Evolutionary conservation across 1,140 invertebrate genomes (phyloP), one percentile per base, ranked within the genome.

Genomic region (Trichogramma pretiosum): DNA sequence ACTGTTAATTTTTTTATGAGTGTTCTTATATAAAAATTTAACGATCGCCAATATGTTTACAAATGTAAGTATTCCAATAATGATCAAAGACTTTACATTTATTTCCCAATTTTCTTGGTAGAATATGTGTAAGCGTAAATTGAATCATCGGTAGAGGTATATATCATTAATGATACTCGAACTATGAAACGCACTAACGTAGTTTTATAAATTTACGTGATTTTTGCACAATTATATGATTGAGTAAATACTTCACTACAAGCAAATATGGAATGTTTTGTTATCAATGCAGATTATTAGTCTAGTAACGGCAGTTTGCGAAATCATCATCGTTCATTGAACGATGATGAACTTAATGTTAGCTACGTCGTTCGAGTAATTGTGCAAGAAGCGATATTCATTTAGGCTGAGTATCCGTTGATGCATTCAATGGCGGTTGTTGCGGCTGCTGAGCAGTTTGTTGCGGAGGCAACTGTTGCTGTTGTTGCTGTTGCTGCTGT

Each of bases 401-500:
- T 50, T 63, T 65, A 16, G 56, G 54, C 49, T 60, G 65, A 48
- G 58, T 41, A 50, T 68, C 64, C 42, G 61, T 54, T 22, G 57
- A 56, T 2, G 49, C 53, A n/a, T n/a, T n/a, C n/a, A n/a, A n/a
- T n/a, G n/a, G n/a, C n/a, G n/a, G n/a, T 41, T 63, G 58, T 28
- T 61, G 62, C 3, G 52, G 54, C 13, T 58, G 56, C 8, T 35
- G 21, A 8, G 51, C 36, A 16, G 37, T 28, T 13, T 53, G 46
- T 16, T 43, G 26, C 3, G 21, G 32, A 28, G 21, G 36, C 38
- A 40, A 48, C 14, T 46, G 38, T 28, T 52, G 50, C 32, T 49
- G 49, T 26, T 55, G 54, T 14, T 58, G 53, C 10, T 51, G 53
- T 21, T 54, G 53, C 18, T 57, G 54, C 35, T 57, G 56, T 4